A percentile compares a stretch with the other conserved stretches of the same genome.
Evolutionary conservation across 2,113 vertebrate genomes (phyloP).

Genomic region (Rhabdomys dilectus): DNA sequence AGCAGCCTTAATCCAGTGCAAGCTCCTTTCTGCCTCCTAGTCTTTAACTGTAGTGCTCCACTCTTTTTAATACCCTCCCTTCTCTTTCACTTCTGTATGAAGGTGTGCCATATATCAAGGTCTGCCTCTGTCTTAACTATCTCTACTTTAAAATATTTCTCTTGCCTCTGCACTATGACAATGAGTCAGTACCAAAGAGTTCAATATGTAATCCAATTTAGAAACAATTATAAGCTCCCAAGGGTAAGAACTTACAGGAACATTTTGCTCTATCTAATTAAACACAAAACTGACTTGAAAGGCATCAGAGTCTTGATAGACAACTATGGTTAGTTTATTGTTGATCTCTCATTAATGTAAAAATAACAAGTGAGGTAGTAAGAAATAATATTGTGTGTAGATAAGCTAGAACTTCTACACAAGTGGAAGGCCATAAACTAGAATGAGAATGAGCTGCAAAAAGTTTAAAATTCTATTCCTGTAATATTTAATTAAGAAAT

Average conservation of each 20-base stretch:
- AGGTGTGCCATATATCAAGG: constrained; percentile 37
- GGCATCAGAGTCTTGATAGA: constrained; percentile 42
- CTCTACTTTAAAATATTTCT: constrained; percentile 55
- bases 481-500: constrained; percentile 37
- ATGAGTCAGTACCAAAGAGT: constrained; percentile 59
- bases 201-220: constrained; percentile 67
- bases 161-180: constrained; percentile 43
- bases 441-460: background rate
- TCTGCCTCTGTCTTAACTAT: constrained; percentile 47
- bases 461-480: constrained; percentile 7
- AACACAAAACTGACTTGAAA: constrained; percentile 24
- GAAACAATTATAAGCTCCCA: constrained; percentile 67
- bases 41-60: background rate
- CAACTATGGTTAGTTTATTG: constrained; percentile 35
- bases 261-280: constrained; percentile 54
- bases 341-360: constrained; percentile 14
- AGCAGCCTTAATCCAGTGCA: background rate
- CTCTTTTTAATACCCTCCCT: background rate
- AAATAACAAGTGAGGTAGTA: background rate
- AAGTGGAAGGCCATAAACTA: background rate
- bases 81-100: constrained; percentile 11
- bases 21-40: background rate
- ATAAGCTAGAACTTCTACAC: background rate
- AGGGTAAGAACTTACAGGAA: constrained; percentile 53
- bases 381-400: background rate